Percentiles rank a stretch among this genome's conserved stretches.
phyloP scores from a whole-genome alignment of 1,140 invertebrate species.

The Drosophila chauvacae region DNA sequence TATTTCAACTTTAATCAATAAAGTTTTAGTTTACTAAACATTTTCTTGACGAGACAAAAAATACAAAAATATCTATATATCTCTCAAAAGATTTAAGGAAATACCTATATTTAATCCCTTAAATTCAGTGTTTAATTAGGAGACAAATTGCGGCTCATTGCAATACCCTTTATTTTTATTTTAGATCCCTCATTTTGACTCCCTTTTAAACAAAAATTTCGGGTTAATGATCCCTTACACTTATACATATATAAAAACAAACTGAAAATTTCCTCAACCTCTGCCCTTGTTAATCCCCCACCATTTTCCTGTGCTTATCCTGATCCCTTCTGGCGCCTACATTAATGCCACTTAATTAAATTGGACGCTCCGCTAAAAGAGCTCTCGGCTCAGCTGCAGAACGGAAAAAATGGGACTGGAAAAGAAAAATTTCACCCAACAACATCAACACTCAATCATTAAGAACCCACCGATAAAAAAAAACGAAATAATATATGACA shows the following conservation, averaged over 20 bases:
- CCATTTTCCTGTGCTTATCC: neutral
- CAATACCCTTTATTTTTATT: neutral
- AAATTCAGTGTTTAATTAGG: neutral
- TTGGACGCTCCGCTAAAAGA: constrained; percentile 41
- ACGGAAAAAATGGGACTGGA: constrained; percentile 33
- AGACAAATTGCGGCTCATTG: neutral
- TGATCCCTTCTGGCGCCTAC: constrained; percentile 36
- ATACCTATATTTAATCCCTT: neutral
- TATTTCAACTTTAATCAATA: too few relatives aligned
- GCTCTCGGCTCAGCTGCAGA: constrained; percentile 6
- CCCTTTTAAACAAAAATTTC: neutral
- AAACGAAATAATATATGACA: constrained; percentile 18
- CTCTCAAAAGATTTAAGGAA: neutral
- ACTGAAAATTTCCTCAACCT: neutral
- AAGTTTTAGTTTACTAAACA: neutral
- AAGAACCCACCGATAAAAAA: constrained; percentile 23
- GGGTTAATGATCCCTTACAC: neutral
- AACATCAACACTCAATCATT: constrained; percentile 71
- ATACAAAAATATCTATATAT: neutral
- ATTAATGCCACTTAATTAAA: constrained; percentile 73
- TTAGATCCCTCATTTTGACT: neutral
- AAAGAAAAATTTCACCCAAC: constrained; percentile 30
- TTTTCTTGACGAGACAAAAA: neutral
- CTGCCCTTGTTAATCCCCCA: constrained; percentile 6
- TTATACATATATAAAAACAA: too few relatives aligned